Evolutionary conservation across 2,888 invertebrate genomes (phyloP).

Genomic region (Oxyteleia sp.): DNA sequence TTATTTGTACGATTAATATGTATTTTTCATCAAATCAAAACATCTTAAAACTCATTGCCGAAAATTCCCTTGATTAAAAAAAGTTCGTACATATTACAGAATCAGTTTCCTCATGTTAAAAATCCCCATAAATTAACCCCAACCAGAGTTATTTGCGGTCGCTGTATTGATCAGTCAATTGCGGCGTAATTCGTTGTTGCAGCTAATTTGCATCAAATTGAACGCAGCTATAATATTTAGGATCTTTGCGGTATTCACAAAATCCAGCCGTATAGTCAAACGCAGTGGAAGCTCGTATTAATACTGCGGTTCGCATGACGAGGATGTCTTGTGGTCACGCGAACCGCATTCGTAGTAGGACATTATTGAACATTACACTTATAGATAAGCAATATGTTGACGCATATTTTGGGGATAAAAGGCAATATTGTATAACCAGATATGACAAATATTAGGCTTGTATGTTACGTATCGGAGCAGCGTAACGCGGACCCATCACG

Average conservation of each 20-base stretch:
- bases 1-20: too few relatives aligned
- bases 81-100: not conserved
- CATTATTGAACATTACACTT: constrained; percentile 81
- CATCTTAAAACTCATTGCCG: too few relatives aligned
- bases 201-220: constrained; percentile 66
- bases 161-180: constrained; percentile 64
- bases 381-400: constrained; percentile 79
- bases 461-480: constrained; percentile 2
- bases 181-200: constrained; percentile 55
- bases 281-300: constrained; percentile 62
- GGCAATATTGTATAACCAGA: constrained; percentile 52
- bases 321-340: constrained; percentile 81
- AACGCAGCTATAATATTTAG: constrained; percentile 61
- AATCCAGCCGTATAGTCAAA: constrained; percentile 58
- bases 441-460: constrained; percentile 46
- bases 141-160: constrained; percentile 30
- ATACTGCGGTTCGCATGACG: constrained; percentile 74
- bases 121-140: constrained; percentile 41
- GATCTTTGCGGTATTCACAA: constrained; percentile 68
- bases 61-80: not conserved
- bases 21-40: too few relatives aligned
- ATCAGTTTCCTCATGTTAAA: not conserved
- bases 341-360: constrained; percentile 76
- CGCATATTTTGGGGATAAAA: constrained; percentile 56
- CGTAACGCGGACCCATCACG: constrained; percentile 44